Evolutionary conservation across 1,140 invertebrate genomes (phyloP), one percentile per base, ranked within the genome.

Genomic region (Trachymyrmex cornetzi): DNA sequence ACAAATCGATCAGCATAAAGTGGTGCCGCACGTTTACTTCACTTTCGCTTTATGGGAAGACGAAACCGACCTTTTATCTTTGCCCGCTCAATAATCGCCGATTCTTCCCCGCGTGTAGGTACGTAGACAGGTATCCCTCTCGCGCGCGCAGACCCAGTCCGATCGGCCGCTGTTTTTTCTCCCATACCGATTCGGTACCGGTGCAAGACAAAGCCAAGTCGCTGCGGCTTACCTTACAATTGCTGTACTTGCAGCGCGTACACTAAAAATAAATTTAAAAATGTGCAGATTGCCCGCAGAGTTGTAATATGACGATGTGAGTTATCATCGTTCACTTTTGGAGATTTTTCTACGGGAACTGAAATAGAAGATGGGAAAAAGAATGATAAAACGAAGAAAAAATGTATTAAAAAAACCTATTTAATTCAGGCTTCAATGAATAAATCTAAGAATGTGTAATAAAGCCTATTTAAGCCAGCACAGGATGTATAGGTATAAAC

Each of bases 1-100:
- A 92, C 94, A 94, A 95, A 94, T 94, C 94, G 93, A 94, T 94
- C 93, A 94, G 93, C 91, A 92, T 94, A 95, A 94, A 94, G 86
- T 92, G 92, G 77, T 87, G 92, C 89, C 90, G 91, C 92, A 87
- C 77, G 89, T 93, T 86, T 89, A 92, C 89, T 93, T 91, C 90
- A 91, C 88, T 92, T 91, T 71, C 88, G 88, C 81, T 94, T 94
- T 95, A 94, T 93, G 94, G 93, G 85, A 91, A 89, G 79, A 69
- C 86, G 69, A 85, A 59, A 84, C 90, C 89, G 87, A 93, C 90
- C 93, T 92, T 94, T 94, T 93, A 94, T 94, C 92, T 94, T 91
- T 89, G 74, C 89, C 92, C 93, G 93, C 90, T 87, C 89, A 92
- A 94, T 93, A 93, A 94, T 93, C 91, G 88, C 82, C 38, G 67